These are phyloP conservation scores for Tragelaphus strepsiceros DNA, from an alignment of 2,113 vertebrate genomes.

Conservation along the genomic window DNA sequence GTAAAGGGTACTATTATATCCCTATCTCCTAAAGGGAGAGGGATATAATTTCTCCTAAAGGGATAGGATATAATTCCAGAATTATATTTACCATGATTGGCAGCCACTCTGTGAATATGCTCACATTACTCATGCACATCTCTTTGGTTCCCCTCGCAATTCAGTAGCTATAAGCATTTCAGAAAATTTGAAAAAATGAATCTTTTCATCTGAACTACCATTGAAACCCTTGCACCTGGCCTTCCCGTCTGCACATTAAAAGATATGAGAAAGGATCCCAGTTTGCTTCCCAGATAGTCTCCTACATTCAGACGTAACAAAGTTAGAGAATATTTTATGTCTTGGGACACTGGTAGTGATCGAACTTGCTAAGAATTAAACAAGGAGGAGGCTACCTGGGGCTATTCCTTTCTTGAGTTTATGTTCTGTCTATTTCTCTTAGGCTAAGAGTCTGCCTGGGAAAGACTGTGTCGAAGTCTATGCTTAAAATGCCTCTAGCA, in stretches of 20 bases:
- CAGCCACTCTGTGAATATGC: background rate
- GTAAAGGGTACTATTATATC: background rate
- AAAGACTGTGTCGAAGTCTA: background rate
- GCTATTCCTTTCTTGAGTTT: background rate
- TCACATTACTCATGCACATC: background rate
- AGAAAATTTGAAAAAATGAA: background rate
- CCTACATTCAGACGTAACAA: background rate
- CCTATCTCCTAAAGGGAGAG: background rate
- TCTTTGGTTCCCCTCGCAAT: background rate
- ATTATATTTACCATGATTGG: background rate
- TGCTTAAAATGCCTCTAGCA: slow-evolving; percentile 37
- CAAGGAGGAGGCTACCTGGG: background rate
- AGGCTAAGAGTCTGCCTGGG: background rate
- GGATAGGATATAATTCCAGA: background rate
- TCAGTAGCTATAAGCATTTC: slow-evolving; percentile 13
- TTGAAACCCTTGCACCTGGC: background rate
- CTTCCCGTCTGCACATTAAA: background rate
- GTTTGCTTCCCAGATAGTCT: background rate
- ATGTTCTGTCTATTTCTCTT: background rate
- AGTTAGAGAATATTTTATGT: background rate
- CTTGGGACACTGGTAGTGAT: background rate
- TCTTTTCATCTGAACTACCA: background rate
- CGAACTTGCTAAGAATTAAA: background rate
- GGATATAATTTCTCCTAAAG: background rate
- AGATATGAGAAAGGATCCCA: background rate